Percentiles rank a stretch among this genome's conserved stretches.
phyloP scores from a whole-genome alignment of 2,113 vertebrate genomes.

The Toxostoma redivivum region DNA sequence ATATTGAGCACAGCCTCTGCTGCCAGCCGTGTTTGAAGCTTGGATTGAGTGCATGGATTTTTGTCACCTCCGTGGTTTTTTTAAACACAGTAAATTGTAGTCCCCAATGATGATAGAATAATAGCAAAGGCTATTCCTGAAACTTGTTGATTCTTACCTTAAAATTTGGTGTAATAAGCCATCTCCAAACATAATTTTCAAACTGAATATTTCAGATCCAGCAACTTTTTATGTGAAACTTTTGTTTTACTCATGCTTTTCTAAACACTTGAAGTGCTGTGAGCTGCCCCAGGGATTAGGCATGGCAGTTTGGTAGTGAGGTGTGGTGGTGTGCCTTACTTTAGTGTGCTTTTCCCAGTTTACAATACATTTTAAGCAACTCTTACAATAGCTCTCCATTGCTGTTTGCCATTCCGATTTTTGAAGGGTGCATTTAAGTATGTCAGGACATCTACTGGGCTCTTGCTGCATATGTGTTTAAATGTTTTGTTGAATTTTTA shows the following conservation, averaged over 20 bases:
- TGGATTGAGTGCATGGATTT: fast-evolving
- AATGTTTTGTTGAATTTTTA: not conserved
- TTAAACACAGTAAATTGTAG: not conserved
- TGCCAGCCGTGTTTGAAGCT: fast-evolving
- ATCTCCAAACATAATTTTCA: too few relatives aligned
- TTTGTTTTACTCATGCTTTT: fast-evolving
- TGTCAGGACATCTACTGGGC: not conserved
- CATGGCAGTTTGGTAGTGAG: fast-evolving
- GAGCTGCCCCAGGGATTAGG: not conserved
- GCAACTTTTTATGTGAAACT: not conserved
- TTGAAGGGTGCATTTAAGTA: not conserved
- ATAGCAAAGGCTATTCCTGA: not conserved
- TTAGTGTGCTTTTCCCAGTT: not conserved
- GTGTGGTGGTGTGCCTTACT: not conserved
- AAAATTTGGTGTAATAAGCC: too few relatives aligned
- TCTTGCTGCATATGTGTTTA: not conserved
- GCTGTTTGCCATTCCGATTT: not conserved
- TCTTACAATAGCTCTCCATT: not conserved
- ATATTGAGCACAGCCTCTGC: not conserved
- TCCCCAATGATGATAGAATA: not conserved
- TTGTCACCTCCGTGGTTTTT: not conserved
- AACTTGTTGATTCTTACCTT: not conserved
- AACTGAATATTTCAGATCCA: too few relatives aligned
- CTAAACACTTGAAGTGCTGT: not conserved
- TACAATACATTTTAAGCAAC: not conserved